Evolutionary conservation across 2,797 vertebrate species (phyloP).

Genomic region (Enoplosus armatus): DNA sequence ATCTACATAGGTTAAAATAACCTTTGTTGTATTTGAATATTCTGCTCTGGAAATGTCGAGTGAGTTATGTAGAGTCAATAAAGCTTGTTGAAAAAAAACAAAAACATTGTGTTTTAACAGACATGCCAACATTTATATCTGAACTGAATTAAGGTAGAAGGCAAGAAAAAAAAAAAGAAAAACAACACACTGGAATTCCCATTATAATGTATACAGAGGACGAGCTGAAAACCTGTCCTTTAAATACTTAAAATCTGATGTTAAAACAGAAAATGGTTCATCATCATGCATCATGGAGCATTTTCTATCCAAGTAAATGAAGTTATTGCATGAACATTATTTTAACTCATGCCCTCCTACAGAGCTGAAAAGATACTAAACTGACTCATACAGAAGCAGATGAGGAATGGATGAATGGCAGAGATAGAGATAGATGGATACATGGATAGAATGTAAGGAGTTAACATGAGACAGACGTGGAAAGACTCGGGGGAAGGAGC

Average conservation of each 20-base stretch:
- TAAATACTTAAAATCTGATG: too few relatives aligned
- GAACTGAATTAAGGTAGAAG: neutral
- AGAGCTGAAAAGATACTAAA: neutral
- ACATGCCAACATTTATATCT: neutral
- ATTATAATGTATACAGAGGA: neutral
- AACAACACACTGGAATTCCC: neutral
- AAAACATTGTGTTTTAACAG: neutral
- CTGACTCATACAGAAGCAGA: neutral
- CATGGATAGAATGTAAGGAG: neutral
- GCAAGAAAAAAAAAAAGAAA: too few relatives aligned
- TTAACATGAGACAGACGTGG: neutral
- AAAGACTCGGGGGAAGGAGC: neutral
- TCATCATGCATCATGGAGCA: neutral
- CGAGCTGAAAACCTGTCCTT: neutral
- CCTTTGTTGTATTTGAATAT: neutral
- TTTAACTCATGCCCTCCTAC: neutral
- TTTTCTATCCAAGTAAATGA: neutral
- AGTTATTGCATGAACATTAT: conserved; percentile 3
- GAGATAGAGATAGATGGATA: neutral
- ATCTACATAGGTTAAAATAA: neutral
- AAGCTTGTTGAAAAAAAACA: neutral
- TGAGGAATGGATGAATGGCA: neutral
- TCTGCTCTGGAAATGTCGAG: too few relatives aligned
- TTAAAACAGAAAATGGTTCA: neutral
- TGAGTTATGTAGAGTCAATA: neutral